Base-by-base conservation (phyloP, 2,113 vertebrate genomes). In the Dasyornis broadbenti region DNA sequence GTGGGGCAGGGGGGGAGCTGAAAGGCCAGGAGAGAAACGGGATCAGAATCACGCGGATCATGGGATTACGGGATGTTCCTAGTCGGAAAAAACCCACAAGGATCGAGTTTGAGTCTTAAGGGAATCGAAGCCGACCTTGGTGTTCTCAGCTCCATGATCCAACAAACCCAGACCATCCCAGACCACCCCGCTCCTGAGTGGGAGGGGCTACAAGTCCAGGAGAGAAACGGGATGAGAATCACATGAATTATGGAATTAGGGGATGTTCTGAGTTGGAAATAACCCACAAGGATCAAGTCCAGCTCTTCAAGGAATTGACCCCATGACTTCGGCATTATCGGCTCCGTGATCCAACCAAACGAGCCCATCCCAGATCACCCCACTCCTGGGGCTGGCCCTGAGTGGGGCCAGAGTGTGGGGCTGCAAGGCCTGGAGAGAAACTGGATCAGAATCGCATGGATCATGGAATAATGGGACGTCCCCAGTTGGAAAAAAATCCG, bases 1-100 rank as follows among this genome's bases (percentile, higher is more conserved):
- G 13, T 7, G n/a, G n/a, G n/a, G n/a, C n/a, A n/a, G n/a, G n/a
- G 9, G 99, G 60, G 99, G 98, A 39, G 99, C 99, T 99, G 98
- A 3, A 31, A 30, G 17, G 37, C 37, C 39, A 31, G 61, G 6
- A 64, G 61, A 16, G 14, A 31, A 64, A 64, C 2, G 7, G 40
- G 40, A 33, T 54, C 6, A 40, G 60, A 30, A 30, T 9, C 26
- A 20, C 37, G 28, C 2, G 11, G 26, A 60, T 12, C 57, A 59
- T 7, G 10, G n/a, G 2, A 57, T 54, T 20, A 31, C 2, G 7
- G 30, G 17, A 31, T 31, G 11, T 13, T 33, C 30, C 1, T 4
- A 33, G 53, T 21, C 18, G 30, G 53, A 54, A 54, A 7, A 33
- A 54, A 31, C 11, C 53, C 53, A 54, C 27, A 20, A 33, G 11